Percentiles rank a stretch among this genome's conserved stretches.
phyloP scores from a whole-genome alignment of 2,113 vertebrate genomes.

The Cromileptes altivelis region DNA sequence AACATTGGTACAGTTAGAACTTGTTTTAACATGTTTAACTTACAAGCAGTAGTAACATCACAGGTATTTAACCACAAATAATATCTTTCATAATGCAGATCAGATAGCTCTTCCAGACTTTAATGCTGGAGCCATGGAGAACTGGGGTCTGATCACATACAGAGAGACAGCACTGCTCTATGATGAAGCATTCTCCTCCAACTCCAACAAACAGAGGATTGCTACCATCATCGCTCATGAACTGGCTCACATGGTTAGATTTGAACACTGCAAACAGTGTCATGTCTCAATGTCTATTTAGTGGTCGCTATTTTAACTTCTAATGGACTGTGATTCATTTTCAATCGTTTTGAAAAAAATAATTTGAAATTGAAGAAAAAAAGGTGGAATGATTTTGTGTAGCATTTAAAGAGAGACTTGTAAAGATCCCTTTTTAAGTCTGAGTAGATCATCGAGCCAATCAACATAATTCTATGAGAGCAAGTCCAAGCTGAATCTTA shows the following conservation, averaged over 20 bases:
- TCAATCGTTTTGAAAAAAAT: neutral
- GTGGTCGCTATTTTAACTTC: neutral
- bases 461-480: too few species aligned
- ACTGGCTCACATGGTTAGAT: constrained; percentile 86
- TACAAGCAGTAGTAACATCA: neutral
- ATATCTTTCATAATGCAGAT: constrained; percentile 68
- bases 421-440: neutral
- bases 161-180: constrained; percentile 86
- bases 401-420: too few species aligned
- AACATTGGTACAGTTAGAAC: neutral
- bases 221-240: constrained; percentile 85
- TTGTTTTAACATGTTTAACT: neutral
- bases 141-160: constrained; percentile 89
- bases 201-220: constrained; percentile 84
- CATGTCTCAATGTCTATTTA: too few species aligned
- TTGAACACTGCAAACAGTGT: neutral
- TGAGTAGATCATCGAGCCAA: neutral
- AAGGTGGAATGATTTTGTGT: neutral
- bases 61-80: neutral
- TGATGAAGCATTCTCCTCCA: constrained; percentile 80
- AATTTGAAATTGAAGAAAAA: neutral
- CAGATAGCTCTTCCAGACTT: constrained; percentile 88
- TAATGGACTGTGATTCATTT: neutral
- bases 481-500: too few species aligned
- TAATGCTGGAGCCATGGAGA: constrained; percentile 87